Evolutionary conservation across 2,888 invertebrate genomes (phyloP), one percentile per base, ranked within the genome.

Genomic region (Ypsolopha scabrella): DNA sequence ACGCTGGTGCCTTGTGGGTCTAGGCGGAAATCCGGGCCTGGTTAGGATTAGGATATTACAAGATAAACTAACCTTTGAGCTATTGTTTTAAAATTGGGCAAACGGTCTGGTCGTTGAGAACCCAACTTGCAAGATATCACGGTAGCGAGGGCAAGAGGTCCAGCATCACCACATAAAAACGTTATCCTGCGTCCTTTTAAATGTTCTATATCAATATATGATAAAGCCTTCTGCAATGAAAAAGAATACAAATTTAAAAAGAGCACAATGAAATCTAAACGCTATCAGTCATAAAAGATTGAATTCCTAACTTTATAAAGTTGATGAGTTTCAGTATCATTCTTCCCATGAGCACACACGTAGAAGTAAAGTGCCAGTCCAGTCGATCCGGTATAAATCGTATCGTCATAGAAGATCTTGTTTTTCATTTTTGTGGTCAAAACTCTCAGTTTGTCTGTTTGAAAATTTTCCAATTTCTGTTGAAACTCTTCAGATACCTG

Each of bases 101-200:
- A 62, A 51, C 82, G 73, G 3, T 65, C 60, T 38, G 71, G 71
- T 11, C 68, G 62, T 54, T 60, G 67, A 9, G 52, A 57, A 11
- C 89, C 89, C 55, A 91, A 68, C 60, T 85, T 87, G 60, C 90
- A 80, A 50, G 93, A 90, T 52, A 93, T 80, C 6, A 89, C 90
- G 6, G 92, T 89, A 7, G 92, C 92, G 9, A 95, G 87, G 4
- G 94, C 94, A 60, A 92, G 89, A 37, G 93, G 90, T 0, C 96
- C 96, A 47, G 92, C 91, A 72, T 92, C 91, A 11, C 96, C 96
- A 61, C 94, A 89, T 24, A 95, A 71, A 71, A 95, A 94, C 43
- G 92, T 91, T 46, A 91, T 85, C 57, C 89, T 67, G 24, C 61
- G 68, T 2, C 74, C 75, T 64, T 74, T 80, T 33, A 81, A 56